Evolutionary conservation across 2,888 invertebrate genomes (phyloP), one percentile per base, ranked within the genome.

Genomic region (Strigamia maritima): DNA sequence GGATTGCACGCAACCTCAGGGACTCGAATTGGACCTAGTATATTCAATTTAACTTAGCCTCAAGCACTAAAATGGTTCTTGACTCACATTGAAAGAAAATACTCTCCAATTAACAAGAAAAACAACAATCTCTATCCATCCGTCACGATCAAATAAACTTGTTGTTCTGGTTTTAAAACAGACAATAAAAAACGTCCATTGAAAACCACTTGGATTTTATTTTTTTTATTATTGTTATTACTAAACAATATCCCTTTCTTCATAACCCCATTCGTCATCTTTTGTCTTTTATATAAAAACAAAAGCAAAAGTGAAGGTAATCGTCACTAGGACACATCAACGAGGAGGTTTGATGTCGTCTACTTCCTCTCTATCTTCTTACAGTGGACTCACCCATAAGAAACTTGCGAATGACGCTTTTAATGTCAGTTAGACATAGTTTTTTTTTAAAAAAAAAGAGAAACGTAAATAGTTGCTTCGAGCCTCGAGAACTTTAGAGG

Each of bases 101-200:
- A 65, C 28, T 65, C 26, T 24, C 26, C 65, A 65, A 65, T 65
- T 65, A 16, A 65, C 10, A 65, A 26, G 8, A 24, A 26, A 65
- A 65, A 65, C 16, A 65, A 3, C 65, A 26, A 24, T 60, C 26
- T 26, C 16, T 65, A 65, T 65, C 65, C 65, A 7, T 65, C 65
- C 12, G 65, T 65, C 65, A 65, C 65, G 65, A 65, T 65, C 65
- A 65, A 49, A 49, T 49, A 49, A 65, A 65, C 65, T 65, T 65
- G 65, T 65, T 65, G 28, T 65, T 65, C 65, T 65, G 24, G 65
- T 65, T 65, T 49, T 26, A 26, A 65, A 65, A 26, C 65, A 65
- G 65, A 65, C 28, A 65, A 65, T 65, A 65, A 60, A 49, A 14
- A 65, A 65, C 44, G 65, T 16, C 65, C 65, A 65, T 65, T 65